Conservation (phyloP, 2,888 invertebrate genomes). For the Drosophila quinaria region DNA sequence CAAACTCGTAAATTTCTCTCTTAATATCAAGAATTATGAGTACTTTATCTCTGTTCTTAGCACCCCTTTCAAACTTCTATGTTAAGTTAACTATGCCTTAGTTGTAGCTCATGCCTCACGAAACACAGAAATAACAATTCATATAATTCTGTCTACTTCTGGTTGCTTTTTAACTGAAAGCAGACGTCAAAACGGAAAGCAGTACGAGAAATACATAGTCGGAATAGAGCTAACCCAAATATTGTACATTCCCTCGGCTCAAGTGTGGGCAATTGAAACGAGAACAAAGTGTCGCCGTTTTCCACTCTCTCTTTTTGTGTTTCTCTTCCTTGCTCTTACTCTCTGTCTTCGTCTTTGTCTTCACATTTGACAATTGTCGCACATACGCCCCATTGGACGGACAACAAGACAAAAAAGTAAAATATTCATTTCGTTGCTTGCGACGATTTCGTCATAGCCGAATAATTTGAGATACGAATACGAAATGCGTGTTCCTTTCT, state of each 20-base stretch:
- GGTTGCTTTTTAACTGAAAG: conserved; percentile 27
- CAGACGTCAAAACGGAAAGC: conserved; percentile 64
- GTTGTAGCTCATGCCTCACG: conserved; percentile 25
- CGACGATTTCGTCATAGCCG: conserved; percentile 67
- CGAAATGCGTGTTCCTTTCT: conserved; percentile 7
- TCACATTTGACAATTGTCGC: conserved; percentile 48
- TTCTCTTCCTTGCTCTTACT: not conserved
- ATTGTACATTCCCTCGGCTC: conserved; percentile 59
- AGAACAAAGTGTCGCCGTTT: conserved; percentile 19
- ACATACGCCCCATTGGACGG: conserved; percentile 51
- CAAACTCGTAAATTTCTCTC: not conserved
- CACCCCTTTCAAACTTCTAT: not conserved
- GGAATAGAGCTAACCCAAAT: conserved; percentile 68
- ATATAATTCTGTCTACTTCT: conserved; percentile 13
- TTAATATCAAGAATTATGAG: not conserved
- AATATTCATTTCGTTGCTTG: conserved; percentile 53
- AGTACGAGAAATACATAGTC: conserved; percentile 37
- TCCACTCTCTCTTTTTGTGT: not conserved
- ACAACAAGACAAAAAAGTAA: conserved; percentile 44
- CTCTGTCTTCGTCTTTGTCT: conserved; percentile 7
- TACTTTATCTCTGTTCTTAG: not conserved
- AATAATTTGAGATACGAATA: conserved; percentile 48
- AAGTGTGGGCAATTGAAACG: conserved; percentile 37
- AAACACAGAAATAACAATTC: conserved; percentile 37
- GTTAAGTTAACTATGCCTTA: conserved; percentile 10